These are phyloP conservation scores for Molossus alvarezi DNA, from an alignment of 2,797 vertebrate species.

Conservation along the genomic window DNA sequence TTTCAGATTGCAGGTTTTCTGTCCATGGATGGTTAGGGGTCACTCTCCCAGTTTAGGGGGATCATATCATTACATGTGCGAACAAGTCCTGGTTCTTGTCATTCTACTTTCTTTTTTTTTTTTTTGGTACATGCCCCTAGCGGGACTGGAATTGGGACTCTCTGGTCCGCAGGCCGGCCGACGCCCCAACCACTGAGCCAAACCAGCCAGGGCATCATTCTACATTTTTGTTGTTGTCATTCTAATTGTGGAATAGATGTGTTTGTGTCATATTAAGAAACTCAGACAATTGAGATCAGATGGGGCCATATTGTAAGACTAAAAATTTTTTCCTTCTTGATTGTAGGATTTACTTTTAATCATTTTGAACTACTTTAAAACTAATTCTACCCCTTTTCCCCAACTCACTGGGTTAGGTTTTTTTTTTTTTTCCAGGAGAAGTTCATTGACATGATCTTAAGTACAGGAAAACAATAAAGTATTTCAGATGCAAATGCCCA, in stretches of 20 bases:
- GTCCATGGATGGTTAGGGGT: not conserved
- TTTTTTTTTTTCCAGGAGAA: not conserved
- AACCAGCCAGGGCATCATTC: not conserved
- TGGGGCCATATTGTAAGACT: not conserved
- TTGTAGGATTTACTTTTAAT: slow-evolving; percentile 14
- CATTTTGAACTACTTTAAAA: slow-evolving; percentile 3
- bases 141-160: too few relatives aligned
- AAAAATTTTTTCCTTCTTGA: not conserved
- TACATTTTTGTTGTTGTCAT: not conserved
- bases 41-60: not conserved
- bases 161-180: too few relatives aligned
- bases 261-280: not conserved
- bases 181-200: too few relatives aligned
- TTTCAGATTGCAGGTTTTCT: not conserved
- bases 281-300: not conserved
- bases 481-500: not conserved
- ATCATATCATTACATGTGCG: not conserved
- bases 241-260: not conserved
- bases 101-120: not conserved
- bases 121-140: too few relatives aligned
- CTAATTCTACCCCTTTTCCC: not conserved
- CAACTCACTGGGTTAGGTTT: not conserved
- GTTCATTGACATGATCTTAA: not conserved
- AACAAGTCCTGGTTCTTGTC: not conserved
- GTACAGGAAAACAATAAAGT: not conserved